A percentile compares a stretch with the other conserved stretches of the same genome.
Conservation (phyloP, 2,113 vertebrate species). For the Myanophis thanlyinensis region DNA sequence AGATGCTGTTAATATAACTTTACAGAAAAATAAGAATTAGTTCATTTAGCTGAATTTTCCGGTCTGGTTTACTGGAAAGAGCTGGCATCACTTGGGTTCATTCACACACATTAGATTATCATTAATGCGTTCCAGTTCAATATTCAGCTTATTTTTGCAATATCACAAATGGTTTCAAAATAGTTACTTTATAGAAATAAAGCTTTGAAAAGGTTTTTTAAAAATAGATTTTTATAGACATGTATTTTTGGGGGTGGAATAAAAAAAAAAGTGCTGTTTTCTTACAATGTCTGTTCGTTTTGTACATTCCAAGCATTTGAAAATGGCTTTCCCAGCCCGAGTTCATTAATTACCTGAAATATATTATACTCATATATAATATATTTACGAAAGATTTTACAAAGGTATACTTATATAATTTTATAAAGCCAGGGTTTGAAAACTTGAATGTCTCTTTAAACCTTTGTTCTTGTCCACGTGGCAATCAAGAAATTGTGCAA, state of each 20-base stretch:
- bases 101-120: not conserved
- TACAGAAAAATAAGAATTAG: not conserved
- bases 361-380: constrained; percentile 66
- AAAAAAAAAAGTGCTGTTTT: constrained; percentile 68
- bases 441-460: constrained; percentile 68
- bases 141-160: constrained; percentile 25
- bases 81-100: not conserved
- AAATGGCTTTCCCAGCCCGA: constrained; percentile 53
- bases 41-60: not conserved
- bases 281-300: constrained; percentile 72
- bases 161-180: constrained; percentile 57
- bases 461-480: constrained; percentile 62
- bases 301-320: constrained; percentile 69
- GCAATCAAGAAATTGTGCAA: constrained; percentile 66
- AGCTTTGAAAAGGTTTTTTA: constrained; percentile 46
- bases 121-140: constrained; percentile 51
- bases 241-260: constrained; percentile 42
- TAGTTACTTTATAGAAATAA: constrained; percentile 68
- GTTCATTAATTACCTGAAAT: constrained; percentile 75
- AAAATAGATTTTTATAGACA: constrained; percentile 71
- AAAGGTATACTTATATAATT: constrained; percentile 56
- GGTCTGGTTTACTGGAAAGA: not conserved
- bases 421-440: constrained; percentile 61
- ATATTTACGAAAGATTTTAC: constrained; percentile 82
- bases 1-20: not conserved